Base-by-base conservation (phyloP, 2,888 invertebrate species). In the Blera fallax region DNA sequence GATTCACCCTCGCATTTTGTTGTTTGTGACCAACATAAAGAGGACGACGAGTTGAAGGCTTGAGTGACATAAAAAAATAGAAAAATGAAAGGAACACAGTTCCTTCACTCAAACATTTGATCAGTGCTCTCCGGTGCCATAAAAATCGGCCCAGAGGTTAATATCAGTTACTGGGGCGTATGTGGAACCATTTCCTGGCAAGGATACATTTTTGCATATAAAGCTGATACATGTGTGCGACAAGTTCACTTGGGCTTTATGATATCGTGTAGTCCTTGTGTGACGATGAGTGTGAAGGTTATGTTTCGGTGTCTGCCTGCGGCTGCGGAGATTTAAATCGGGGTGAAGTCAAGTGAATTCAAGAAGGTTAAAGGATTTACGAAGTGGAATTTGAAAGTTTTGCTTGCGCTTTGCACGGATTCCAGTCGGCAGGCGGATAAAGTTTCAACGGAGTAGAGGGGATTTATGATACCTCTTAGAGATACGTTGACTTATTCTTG, bases 91-190 rank as follows among this genome's bases (percentile, higher is more conserved):
- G 21, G 37, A n/a, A 58, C 32, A 54, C 43, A 56, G 16, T 29
- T 14, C 52, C 43, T 11, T n/a, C 43, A 27, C 43, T 48, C 37
- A 81, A 74, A 76, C 70, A 76, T 77, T 76, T 76, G 81, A 81
- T 80, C 64, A 27, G 40, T 65, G 27, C 52, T 60, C 32, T 43
- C 43, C 48, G 81, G 64, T 62, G 67, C 37, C 40, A 60, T 62
- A 77, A 76, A 81, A 81, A 85, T 85, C 81, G 81, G 67, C 85
- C 76, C 52, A 60, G 81, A 77, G 85, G 85, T 81, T 85, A 77
- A 81, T 85, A 77, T 72, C 81, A 85, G 81, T 77, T 67, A 81
- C 85, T 81, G 72, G 67, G 81, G 80, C 76, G 81, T 80, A 85
- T 79, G 79, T 65, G 74, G 27, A 74, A 74, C 54, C 65, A 81